Conservation (phyloP, 2,113 vertebrate species). For the Pachypanchax playfairii region DNA sequence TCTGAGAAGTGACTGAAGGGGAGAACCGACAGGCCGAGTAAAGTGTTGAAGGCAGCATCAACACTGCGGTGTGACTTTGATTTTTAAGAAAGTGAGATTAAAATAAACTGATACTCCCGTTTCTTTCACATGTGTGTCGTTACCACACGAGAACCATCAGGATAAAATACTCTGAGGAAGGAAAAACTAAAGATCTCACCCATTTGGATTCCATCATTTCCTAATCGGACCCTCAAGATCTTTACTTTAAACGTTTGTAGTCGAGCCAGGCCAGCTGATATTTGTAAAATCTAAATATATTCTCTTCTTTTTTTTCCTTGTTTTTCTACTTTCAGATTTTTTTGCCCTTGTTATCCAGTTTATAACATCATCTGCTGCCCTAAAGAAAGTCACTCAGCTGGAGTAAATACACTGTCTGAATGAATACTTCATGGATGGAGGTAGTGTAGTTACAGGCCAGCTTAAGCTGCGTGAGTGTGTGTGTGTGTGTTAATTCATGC, state of each 20-base stretch:
- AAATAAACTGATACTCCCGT: too few species aligned
- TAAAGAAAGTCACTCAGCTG: slow-evolving; percentile 55
- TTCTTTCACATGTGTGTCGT: too few species aligned
- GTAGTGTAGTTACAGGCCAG: slow-evolving; percentile 38
- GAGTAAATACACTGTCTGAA: slow-evolving; percentile 64
- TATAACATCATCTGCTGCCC: slow-evolving; percentile 31
- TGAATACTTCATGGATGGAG: slow-evolving; percentile 61
- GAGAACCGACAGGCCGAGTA: neutral
- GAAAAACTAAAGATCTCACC: too few species aligned
- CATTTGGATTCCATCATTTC: neutral
- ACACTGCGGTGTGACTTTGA: too few species aligned
- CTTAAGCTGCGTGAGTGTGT: slow-evolving; percentile 21
- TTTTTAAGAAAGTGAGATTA: too few species aligned
- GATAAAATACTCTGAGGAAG: too few species aligned
- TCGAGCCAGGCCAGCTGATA: neutral
- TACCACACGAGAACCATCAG: too few species aligned
- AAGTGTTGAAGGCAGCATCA: neutral
- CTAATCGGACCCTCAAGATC: neutral
- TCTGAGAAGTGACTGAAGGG: slow-evolving; percentile 15
- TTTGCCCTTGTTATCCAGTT: slow-evolving; percentile 14
- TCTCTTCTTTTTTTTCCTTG: neutral
- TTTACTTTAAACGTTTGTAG: too few species aligned
- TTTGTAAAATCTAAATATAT: neutral
- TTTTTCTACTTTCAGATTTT: neutral
- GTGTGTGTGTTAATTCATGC: slow-evolving; percentile 39